Conservation (phyloP, 2,797 vertebrate genomes). For the Tadarida brasiliensis region DNA sequence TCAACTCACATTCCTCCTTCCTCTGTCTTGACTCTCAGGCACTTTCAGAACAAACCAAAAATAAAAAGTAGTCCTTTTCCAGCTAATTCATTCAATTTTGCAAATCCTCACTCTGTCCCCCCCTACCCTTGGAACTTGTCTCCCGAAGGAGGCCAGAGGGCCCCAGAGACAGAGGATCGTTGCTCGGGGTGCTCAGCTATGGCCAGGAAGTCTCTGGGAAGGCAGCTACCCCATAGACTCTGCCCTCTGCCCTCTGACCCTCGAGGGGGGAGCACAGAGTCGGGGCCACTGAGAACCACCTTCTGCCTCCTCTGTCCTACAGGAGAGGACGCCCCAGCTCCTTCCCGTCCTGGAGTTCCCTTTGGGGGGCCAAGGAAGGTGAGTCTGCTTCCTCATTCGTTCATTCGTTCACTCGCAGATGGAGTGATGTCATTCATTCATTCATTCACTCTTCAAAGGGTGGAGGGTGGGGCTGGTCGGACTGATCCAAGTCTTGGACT, state of each 20-base stretch:
- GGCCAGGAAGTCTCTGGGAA: not conserved
- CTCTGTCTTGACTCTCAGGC: not conserved
- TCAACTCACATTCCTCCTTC: not conserved
- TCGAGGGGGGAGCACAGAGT: accelerated
- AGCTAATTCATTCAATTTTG: not conserved
- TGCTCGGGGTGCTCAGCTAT: not conserved
- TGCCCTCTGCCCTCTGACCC: not conserved
- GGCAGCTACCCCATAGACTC: not conserved
- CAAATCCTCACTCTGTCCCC: not conserved
- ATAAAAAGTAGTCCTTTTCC: not conserved
- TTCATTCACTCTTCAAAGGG: not conserved
- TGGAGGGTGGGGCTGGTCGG: not conserved
- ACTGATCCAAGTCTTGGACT: accelerated
- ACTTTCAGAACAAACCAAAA: not conserved
- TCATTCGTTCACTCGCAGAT: no score
- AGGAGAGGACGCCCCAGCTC: not conserved
- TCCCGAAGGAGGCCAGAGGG: not conserved
- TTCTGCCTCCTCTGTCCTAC: accelerated
- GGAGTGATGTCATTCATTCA: not conserved
- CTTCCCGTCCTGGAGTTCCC: not conserved
- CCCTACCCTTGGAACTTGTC: not conserved
- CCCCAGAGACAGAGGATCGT: not conserved
- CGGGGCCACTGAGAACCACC: not conserved
- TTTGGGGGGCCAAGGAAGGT: accelerated
- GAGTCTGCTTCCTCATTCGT: not conserved